These are phyloP conservation scores for Rhincodon typus DNA, from an alignment of 2,797 vertebrate genomes.

Conservation along the genomic window DNA sequence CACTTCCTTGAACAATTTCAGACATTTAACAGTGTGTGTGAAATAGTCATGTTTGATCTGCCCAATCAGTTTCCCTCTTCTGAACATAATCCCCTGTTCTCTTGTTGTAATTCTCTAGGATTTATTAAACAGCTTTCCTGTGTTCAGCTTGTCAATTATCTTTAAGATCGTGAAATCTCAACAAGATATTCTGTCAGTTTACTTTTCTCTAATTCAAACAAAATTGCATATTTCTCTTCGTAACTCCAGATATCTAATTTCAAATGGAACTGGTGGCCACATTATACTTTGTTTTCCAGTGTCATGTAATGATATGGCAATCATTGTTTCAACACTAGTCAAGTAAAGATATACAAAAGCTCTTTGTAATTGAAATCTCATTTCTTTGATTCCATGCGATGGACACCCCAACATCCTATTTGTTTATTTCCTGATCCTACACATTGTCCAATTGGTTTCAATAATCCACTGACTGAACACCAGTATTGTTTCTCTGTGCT, in stretches of 20 bases:
- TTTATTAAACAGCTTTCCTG: not conserved
- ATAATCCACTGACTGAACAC: not conserved
- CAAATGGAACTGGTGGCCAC: not conserved
- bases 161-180: not conserved
- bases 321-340: not conserved
- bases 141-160: not conserved
- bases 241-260: not conserved
- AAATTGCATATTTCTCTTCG: not conserved
- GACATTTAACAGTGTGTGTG: not conserved
- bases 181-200: not conserved
- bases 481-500: not conserved
- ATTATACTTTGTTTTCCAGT: not conserved
- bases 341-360: not conserved
- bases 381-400: not conserved
- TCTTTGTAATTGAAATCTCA: no score
- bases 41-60: not conserved
- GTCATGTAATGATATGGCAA: not conserved
- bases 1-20: not conserved
- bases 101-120: not conserved
- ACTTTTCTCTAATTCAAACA: not conserved
- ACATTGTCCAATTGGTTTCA: not conserved
- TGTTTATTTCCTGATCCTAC: not conserved
- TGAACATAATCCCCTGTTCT: not conserved
- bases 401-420: not conserved
- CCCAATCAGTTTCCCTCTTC: not conserved